These are phyloP conservation scores for Peromyscus leucopus DNA, from an alignment of 2,113 vertebrate species.

Conservation along the genomic window DNA sequence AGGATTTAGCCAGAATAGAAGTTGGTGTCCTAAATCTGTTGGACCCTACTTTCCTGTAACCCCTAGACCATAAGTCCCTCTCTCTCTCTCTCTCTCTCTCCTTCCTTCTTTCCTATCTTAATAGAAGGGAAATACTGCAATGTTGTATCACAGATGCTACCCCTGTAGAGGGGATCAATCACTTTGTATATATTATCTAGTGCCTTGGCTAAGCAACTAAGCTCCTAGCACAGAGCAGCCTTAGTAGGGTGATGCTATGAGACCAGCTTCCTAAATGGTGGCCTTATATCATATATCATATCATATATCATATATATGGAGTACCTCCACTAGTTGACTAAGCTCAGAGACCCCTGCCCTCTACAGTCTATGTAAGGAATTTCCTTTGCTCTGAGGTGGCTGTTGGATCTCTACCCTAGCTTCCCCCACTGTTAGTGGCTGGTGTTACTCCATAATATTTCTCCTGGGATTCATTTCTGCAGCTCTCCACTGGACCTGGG, in stretches of 20 bases:
- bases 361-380: background rate
- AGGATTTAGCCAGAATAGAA: background rate
- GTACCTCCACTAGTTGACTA: background rate
- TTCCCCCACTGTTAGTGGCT: background rate
- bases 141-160: background rate
- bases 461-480: background rate
- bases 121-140: background rate
- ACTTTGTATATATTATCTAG: background rate
- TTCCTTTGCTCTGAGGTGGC: background rate
- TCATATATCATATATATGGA: background rate
- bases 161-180: background rate
- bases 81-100: no score
- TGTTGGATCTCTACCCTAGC: background rate
- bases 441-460: background rate
- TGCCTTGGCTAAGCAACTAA: background rate
- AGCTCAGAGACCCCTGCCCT: background rate
- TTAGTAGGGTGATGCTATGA: background rate
- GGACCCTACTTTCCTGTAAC: background rate
- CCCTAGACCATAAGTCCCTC: background rate
- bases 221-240: no score
- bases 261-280: background rate
- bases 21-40: background rate
- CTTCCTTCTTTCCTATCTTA: background rate
- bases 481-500: background rate
- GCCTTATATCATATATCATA: background rate